These are phyloP conservation scores for Atta colombica DNA, from an alignment of 1,140 invertebrate genomes.

Conservation along the genomic window DNA sequence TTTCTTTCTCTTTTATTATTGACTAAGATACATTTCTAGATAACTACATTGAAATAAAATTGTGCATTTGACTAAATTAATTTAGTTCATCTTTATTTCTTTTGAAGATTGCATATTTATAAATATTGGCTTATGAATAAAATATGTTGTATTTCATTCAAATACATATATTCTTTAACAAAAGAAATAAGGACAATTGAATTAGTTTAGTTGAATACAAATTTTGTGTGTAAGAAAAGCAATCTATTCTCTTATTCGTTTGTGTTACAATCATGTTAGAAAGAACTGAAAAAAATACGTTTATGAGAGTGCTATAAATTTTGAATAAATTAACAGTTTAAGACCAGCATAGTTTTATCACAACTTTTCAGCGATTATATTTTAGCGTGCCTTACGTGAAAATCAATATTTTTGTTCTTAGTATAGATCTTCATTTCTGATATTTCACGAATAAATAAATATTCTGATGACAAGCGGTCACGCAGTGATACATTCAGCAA, in stretches of 20 bases:
- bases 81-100: too few relatives aligned
- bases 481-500: not conserved
- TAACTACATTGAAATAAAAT: not conserved
- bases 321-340: constrained; percentile 14
- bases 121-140: too few relatives aligned
- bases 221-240: not conserved
- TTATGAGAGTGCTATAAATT: not conserved
- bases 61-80: too few relatives aligned
- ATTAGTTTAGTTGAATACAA: too few relatives aligned
- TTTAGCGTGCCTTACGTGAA: not conserved
- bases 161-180: too few relatives aligned
- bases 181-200: too few relatives aligned
- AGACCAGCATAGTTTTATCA: not conserved
- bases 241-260: not conserved
- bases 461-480: not conserved
- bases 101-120: too few relatives aligned
- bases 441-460: constrained; percentile 29
- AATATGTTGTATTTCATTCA: too few relatives aligned
- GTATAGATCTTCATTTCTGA: not conserved
- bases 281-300: not conserved
- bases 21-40: not conserved
- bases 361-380: not conserved
- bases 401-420: not conserved
- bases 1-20: not conserved
- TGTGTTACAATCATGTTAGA: not conserved